Percentiles rank a stretch among this genome's conserved stretches.
Conservation (phyloP, 2,113 vertebrate genomes). For the Hydrochoerus hydrochaeris region DNA sequence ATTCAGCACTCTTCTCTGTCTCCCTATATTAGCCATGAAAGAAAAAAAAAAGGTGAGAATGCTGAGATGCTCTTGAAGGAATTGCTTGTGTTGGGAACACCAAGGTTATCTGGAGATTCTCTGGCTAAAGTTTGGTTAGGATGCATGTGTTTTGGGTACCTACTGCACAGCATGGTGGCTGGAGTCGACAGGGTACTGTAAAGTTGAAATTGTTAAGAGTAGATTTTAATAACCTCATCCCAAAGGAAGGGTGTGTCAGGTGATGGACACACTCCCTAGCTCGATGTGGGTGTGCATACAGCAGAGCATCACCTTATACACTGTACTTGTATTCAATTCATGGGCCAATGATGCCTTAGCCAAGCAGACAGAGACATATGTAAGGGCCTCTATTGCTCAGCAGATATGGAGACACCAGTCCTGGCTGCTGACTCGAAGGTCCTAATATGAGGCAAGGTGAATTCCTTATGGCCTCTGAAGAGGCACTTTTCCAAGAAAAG, state of each 20-base stretch:
- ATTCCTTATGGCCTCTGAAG: neutral
- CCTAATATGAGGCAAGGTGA: neutral
- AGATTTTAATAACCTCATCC: neutral
- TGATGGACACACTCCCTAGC: neutral
- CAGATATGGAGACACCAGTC: neutral
- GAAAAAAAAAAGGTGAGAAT: neutral
- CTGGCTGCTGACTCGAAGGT: neutral
- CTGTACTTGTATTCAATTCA: neutral
- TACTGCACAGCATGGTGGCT: neutral
- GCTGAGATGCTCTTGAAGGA: neutral
- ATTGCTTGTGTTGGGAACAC: neutral
- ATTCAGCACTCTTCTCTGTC: neutral
- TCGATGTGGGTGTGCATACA: neutral
- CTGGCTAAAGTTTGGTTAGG: neutral
- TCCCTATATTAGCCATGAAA: neutral
- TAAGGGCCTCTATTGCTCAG: neutral
- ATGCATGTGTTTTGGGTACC: neutral
- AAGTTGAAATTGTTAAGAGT: neutral
- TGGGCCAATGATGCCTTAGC: neutral
- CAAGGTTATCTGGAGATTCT: neutral
- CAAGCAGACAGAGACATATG: neutral
- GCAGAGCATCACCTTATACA: neutral
- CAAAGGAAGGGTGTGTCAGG: neutral
- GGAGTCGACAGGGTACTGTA: neutral
- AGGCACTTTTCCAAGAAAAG: constrained; percentile 19